These are phyloP conservation scores for Melanotus villosus DNA, from an alignment of 2,888 invertebrate genomes.

Conservation along the genomic window DNA sequence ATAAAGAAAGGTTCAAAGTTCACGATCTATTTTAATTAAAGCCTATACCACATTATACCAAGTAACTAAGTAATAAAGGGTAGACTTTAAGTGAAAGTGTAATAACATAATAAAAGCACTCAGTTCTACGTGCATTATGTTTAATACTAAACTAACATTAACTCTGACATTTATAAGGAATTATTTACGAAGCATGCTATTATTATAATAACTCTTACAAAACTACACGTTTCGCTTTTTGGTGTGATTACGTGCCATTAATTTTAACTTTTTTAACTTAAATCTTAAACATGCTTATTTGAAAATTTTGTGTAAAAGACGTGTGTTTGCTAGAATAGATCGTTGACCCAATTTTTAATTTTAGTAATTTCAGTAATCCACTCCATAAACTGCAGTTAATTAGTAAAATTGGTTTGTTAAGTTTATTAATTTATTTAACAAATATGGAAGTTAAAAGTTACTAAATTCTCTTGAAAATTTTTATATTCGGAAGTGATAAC, in stretches of 20 bases:
- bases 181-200: background rate
- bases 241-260: background rate
- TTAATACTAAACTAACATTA: slow-evolving; percentile 1
- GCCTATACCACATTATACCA: too few relatives aligned
- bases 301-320: background rate
- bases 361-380: too few relatives aligned
- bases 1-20: too few relatives aligned
- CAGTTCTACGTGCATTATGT: slow-evolving; percentile 3
- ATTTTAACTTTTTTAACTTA: background rate
- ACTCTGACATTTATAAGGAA: slow-evolving; percentile 2
- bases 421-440: too few relatives aligned
- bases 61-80: too few relatives aligned
- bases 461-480: too few relatives aligned
- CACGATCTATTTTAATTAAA: too few relatives aligned
- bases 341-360: too few relatives aligned
- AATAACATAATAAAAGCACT: slow-evolving; percentile 2
- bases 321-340: background rate
- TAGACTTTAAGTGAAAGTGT: slow-evolving; percentile 1
- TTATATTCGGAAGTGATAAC: too few relatives aligned
- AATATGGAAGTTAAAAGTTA: too few relatives aligned
- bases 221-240: background rate
- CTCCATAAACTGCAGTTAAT: too few relatives aligned
- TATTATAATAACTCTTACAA: background rate
- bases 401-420: too few relatives aligned
- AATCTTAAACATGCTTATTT: background rate